Conservation (phyloP, 2,113 vertebrate genomes). For the Sphyrna mokarran region DNA sequence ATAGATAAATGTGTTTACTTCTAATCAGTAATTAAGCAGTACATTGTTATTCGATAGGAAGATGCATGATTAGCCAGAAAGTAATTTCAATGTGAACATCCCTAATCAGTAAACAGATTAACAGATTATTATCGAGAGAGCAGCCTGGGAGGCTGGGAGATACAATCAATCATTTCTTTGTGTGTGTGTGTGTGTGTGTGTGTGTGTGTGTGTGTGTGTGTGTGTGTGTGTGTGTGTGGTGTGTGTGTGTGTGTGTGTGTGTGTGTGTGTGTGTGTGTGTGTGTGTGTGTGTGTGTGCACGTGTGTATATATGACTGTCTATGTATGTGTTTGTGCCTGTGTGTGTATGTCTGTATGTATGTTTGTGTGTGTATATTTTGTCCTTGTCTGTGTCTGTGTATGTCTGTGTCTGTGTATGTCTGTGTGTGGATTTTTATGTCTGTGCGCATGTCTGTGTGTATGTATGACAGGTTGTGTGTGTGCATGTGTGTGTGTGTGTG, state of each 20-base stretch:
- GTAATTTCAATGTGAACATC: background rate
- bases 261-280: background rate
- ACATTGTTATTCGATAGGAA: background rate
- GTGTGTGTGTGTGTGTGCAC: background rate
- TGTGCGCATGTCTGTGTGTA: background rate
- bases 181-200: background rate
- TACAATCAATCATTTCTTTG: background rate
- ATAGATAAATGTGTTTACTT: background rate
- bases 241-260: background rate
- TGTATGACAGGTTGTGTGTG: background rate
- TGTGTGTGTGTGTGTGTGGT: background rate
- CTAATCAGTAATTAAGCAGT: slow-evolving; percentile 8
- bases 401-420: too few relatives aligned
- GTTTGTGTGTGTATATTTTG: too few relatives aligned
- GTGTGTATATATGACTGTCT: background rate
- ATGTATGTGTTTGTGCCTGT: background rate
- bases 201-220: background rate
- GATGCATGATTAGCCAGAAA: background rate
- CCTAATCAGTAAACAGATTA: slow-evolving; percentile 29
- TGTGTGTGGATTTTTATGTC: background rate
- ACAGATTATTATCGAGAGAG: background rate
- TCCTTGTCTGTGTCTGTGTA: too few relatives aligned
- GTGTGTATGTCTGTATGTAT: too few relatives aligned
- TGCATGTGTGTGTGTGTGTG: background rate
- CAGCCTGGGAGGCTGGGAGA: background rate